Conservation (phyloP, 2,888 invertebrate genomes). For the Ochlodes sylvanus region DNA sequence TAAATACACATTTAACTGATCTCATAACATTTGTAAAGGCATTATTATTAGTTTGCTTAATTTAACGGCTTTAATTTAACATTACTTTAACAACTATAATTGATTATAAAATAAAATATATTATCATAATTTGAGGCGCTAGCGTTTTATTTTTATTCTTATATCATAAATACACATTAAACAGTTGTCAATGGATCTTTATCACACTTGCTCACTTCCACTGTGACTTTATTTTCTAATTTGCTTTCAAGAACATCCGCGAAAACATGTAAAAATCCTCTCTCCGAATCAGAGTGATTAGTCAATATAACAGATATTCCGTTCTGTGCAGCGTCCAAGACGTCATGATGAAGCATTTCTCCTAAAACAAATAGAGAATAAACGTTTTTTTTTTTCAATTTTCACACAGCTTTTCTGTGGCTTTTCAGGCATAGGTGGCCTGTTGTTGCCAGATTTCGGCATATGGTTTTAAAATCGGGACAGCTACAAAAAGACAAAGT, state of each 20-base stretch:
- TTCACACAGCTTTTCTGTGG: no score
- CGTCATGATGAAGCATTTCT: constrained; percentile 98
- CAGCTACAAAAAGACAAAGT: no score
- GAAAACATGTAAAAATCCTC: constrained; percentile 91
- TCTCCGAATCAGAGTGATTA: constrained; percentile 97
- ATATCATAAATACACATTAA: constrained; percentile 61
- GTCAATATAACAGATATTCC: constrained; percentile 93
- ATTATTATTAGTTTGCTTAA: constrained; percentile 30
- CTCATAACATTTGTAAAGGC: constrained; percentile 62
- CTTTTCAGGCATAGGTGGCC: no score
- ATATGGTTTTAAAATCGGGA: no score
- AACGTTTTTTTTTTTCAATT: no score
- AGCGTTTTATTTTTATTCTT: constrained; percentile 18
- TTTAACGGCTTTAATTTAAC: constrained; percentile 21
- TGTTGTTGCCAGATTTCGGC: no score
- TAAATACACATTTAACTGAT: constrained; percentile 69
- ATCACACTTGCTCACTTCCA: constrained; percentile 90
- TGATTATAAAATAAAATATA: constrained; percentile 31
- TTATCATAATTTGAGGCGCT: not conserved
- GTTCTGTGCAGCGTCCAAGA: constrained; percentile 93
- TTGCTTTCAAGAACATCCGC: constrained; percentile 60
- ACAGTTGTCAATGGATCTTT: constrained; percentile 91
- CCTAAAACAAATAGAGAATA: constrained; percentile 60
- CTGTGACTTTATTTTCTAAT: constrained; percentile 81
- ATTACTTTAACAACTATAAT: constrained; percentile 27